Evolutionary conservation across 1,140 invertebrate genomes (phyloP).

Genomic region (Aphelenchoides besseyi): DNA sequence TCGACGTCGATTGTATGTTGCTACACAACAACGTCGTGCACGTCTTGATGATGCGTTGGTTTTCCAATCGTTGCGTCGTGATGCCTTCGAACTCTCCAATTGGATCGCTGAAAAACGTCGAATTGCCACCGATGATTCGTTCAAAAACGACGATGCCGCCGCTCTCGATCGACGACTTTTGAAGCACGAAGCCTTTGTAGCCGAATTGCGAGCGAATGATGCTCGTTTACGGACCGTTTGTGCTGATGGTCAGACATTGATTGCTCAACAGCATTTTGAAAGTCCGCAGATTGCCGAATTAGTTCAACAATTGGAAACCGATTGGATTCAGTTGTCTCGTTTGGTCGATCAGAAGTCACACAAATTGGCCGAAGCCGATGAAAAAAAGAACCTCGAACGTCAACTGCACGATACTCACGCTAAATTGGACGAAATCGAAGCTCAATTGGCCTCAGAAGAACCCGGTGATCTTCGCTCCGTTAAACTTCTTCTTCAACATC

Average conservation of each 20-base stretch:
- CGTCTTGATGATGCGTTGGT: slow-evolving; percentile 75
- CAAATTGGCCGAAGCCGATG: slow-evolving; percentile 74
- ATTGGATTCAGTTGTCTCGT: slow-evolving; percentile 72
- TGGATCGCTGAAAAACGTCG: slow-evolving; percentile 87
- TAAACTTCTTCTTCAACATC: slow-evolving; percentile 80
- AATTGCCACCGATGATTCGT: slow-evolving; percentile 67
- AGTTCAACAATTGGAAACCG: slow-evolving; percentile 72
- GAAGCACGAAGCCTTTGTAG: slow-evolving; percentile 94
- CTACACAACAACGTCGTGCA: slow-evolving; percentile 72
- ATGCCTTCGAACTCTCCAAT: slow-evolving; percentile 78
- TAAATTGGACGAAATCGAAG: slow-evolving; percentile 72
- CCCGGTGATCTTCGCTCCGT: slow-evolving; percentile 75
- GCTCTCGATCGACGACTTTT: slow-evolving; percentile 89
- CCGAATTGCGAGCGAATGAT: slow-evolving; percentile 85
- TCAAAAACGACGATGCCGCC: slow-evolving; percentile 74
- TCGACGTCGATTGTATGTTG: slow-evolving; percentile 72
- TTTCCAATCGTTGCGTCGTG: slow-evolving; percentile 80
- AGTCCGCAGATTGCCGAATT: slow-evolving; percentile 71
- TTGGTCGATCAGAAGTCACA: slow-evolving; percentile 78
- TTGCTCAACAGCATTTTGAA: slow-evolving; percentile 72
- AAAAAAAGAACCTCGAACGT: slow-evolving; percentile 75
- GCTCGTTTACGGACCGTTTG: slow-evolving; percentile 72
- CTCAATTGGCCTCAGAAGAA: slow-evolving; percentile 74
- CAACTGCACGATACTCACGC: slow-evolving; percentile 73
- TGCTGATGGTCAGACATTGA: slow-evolving; percentile 70